Base-by-base conservation (phyloP, 1,140 invertebrate genomes). In the Drosophila simulans region DNA sequence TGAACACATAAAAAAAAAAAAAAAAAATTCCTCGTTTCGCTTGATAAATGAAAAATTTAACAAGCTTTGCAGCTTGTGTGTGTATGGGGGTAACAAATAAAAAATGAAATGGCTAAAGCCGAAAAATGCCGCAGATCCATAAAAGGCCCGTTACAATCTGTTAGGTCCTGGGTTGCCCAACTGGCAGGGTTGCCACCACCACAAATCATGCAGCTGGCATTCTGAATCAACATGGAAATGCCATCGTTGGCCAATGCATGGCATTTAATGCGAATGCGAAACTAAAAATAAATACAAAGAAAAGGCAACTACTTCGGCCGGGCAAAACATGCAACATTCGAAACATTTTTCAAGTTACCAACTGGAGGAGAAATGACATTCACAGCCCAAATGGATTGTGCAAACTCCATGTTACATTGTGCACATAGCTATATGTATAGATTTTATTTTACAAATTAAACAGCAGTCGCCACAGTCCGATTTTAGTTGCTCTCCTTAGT, bases 361-460 rank as follows among this genome's bases (percentile, higher is more conserved):
- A 63, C 56, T 27, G 66, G 40, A 55, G 75, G 40, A 34, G 48
- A 46, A 31, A 31, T 31, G 31, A 31, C 15, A 17, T 22, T 13
- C 46, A 57, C 25, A 49, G 52, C 31, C 69, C 11, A 66, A 66
- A 65, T 66, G 63, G 20, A 49, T 49, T 66, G 63, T 66, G 58
- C 65, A 40, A 55, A 40, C 49, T 68, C 37, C 31, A 46, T 66
- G 39, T 49, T 49, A 58, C 35, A 53, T 48, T 43, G 49, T 40
- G 34, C 27, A 54, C 39, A 64, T 53, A 58, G 64, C 37, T 48
- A 60, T 60, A 46, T 22, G 15, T 49, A 15, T 54, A 69, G 17
- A 48, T 46, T 57, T 70, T 17, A n/a, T 70, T 86, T 86, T 88
- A 78, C 80, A 86, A 86, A 86, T 86, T 88, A 86, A 86, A 86